Conservation (phyloP, 2,888 invertebrate species). For the Diarsia rubi region DNA sequence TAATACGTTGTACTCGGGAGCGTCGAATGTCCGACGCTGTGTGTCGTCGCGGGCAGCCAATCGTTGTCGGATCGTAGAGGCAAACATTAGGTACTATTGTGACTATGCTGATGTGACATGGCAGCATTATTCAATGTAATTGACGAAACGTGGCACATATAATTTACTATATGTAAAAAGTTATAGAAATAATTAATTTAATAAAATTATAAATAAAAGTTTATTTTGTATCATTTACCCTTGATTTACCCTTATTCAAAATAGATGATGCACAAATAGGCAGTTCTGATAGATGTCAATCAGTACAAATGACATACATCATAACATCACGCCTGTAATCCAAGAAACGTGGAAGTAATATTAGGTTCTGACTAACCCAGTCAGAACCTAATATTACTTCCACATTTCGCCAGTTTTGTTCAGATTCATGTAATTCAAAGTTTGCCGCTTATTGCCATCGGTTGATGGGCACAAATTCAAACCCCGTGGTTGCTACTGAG, state of each 20-base stretch:
- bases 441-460: too few relatives aligned
- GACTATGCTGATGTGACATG: constrained; percentile 84
- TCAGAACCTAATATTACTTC: too few relatives aligned
- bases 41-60: constrained; percentile 66
- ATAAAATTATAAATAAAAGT: constrained; percentile 90
- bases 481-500: too few relatives aligned
- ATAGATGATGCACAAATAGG: not conserved
- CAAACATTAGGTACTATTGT: constrained; percentile 87
- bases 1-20: constrained; percentile 28
- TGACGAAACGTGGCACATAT: constrained; percentile 88
- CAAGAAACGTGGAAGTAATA: too few relatives aligned
- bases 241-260: not conserved
- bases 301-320: too few relatives aligned
- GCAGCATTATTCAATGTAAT: constrained; percentile 89
- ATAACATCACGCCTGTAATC: too few relatives aligned
- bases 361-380: too few relatives aligned
- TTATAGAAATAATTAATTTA: constrained; percentile 91
- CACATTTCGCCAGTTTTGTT: too few relatives aligned
- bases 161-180: constrained; percentile 90
- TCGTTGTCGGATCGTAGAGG: constrained; percentile 85
- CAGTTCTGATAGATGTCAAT: not conserved
- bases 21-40: constrained; percentile 54
- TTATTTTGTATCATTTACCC: constrained; percentile 77
- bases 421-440: too few relatives aligned
- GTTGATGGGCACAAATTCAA: too few relatives aligned